A percentile compares a stretch with the other conserved stretches of the same genome.
phyloP scores from a whole-genome alignment of 2,113 vertebrate species.

The Sula dactylatra region DNA sequence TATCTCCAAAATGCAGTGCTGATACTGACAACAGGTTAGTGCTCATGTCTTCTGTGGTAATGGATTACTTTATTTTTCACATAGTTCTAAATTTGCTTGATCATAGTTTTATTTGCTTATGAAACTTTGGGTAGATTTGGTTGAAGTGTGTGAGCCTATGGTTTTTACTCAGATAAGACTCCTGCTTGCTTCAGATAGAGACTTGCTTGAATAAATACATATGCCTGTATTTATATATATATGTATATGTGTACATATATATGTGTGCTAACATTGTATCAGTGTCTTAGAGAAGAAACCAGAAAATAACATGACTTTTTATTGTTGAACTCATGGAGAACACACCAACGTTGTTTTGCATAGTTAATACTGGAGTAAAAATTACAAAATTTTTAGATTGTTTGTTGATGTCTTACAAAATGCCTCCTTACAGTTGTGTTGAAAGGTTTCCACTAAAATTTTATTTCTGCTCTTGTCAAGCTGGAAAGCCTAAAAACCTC shows the following conservation, averaged over 20 bases:
- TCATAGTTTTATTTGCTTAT: not conserved
- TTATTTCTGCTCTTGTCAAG: not conserved
- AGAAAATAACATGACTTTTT: not conserved
- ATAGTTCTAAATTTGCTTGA: not conserved
- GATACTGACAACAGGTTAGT: conserved; percentile 92
- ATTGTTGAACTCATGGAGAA: not conserved
- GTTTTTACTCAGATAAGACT: not conserved
- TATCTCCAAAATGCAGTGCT: conserved; percentile 97
- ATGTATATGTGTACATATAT: not conserved
- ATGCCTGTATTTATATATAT: accelerated
- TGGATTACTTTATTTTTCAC: not conserved
- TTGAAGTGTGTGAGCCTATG: not conserved
- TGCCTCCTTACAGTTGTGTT: not conserved
- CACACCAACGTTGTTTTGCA: not conserved
- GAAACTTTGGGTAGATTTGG: not conserved
- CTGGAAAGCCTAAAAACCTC: not conserved
- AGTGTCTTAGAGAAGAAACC: not conserved
- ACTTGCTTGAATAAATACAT: not conserved
- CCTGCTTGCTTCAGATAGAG: not conserved
- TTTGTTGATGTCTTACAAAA: not conserved
- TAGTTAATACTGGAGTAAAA: not conserved
- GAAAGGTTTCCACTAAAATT: not conserved
- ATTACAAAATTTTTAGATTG: not conserved
- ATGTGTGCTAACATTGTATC: not conserved
- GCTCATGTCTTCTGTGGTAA: not conserved